phyloP scores from a whole-genome alignment of 2,888 invertebrate genomes.

The Stictocephala bisonia region DNA sequence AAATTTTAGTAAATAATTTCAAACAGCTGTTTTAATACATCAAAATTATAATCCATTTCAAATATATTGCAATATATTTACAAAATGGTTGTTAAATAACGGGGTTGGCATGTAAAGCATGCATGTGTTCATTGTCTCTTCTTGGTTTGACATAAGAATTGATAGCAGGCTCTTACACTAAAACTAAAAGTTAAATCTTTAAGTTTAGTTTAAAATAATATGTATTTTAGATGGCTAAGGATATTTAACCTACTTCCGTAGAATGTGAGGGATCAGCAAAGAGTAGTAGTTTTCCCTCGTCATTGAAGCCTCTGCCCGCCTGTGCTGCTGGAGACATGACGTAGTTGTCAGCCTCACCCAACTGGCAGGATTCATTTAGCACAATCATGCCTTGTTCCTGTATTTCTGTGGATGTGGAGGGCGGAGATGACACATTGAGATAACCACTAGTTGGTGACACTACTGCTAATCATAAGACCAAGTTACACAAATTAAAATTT shows the following conservation, averaged over 20 bases:
- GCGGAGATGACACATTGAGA: neutral
- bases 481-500: no score
- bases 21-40: no score
- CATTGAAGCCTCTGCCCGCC: neutral
- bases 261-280: neutral
- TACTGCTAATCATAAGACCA: no score
- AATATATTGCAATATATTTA: no score
- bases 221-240: neutral
- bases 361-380: neutral
- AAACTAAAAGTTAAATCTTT: no score
- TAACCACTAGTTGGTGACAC: neutral
- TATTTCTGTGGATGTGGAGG: neutral
- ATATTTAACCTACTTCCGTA: neutral
- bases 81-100: no score
- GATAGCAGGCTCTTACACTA: no score
- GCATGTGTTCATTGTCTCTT: no score
- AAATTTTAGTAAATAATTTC: no score
- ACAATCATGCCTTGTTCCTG: slow-evolving; percentile 9
- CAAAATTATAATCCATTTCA: no score
- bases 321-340: neutral
- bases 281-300: neutral
- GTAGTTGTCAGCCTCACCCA: neutral
- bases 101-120: no score
- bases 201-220: neutral
- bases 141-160: no score